Base-by-base conservation (phyloP, 2,113 vertebrate species). In the Poicephalus gulielmi region DNA sequence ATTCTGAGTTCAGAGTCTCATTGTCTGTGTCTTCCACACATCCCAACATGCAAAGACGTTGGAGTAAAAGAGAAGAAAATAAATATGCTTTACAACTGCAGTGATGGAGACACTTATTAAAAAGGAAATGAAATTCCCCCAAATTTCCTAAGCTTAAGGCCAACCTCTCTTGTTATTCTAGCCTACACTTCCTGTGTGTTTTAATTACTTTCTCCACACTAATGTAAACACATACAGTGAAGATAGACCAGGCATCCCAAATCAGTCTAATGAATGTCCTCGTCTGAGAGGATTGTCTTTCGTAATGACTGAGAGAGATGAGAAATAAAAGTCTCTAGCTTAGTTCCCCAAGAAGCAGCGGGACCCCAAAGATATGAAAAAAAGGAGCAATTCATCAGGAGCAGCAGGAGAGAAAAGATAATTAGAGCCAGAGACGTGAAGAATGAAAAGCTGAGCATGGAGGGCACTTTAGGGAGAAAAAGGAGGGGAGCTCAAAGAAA, bases 371-470 rank as follows among this genome's bases (percentile, higher is more conserved):
- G 92, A 95, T 92, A 90, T n/a, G 64, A 31, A 80, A 67, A 95
- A 78, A 71, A 62, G 0, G 44, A 94, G 77, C 83, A 95, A 95
- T 97, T 97, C 94, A 96, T 96, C 88, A 95, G 96, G 85, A 96
- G 33, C 95, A 97, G 96, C 96, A 50, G 96, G 97, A 93, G 94
- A 97, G 91, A 83, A 95, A 92, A 97, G 95, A 94, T 97, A 97
- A 97, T 96, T 95, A 95, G 95, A 93, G 86, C 35, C 0, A 28
- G 78, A 95, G 78, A 95, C 0, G 1, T 81, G 68, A 88, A 77
- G 74, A 91, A 94, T 86, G 91, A 93, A 96, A 96, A 93, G 90
- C 95, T 91, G 92, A 91, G 90, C 28, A 47, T 78, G 59, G 93
- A 95, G 83, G 91, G 73, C 55, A 95, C 92, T 95, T 93, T 73